Conservation (phyloP, 2,888 invertebrate species). For the Drosophila merina region DNA sequence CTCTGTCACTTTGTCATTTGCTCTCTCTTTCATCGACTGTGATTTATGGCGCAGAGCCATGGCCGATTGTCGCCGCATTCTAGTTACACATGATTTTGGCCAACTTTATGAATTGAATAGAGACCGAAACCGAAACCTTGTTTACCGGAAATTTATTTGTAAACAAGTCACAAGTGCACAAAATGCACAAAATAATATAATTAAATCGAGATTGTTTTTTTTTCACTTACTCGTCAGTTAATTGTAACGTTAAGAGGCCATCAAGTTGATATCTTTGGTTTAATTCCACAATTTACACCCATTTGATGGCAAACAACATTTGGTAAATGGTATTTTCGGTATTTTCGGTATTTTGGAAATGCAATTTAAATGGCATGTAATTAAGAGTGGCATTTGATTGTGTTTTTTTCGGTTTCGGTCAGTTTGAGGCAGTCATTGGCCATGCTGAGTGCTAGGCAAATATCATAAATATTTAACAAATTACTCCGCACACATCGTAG, state of each 20-base stretch:
- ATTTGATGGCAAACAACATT: not conserved
- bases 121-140: slow-evolving; percentile 19
- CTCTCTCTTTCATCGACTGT: slow-evolving; percentile 24
- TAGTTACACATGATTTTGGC: slow-evolving; percentile 37
- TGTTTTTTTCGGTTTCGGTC: slow-evolving; percentile 4
- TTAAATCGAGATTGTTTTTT: not conserved
- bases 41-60: slow-evolving; percentile 56
- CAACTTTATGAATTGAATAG: slow-evolving; percentile 32
- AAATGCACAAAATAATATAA: not conserved
- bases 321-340: slow-evolving; percentile 7
- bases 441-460: slow-evolving; percentile 32
- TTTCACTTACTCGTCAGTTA: not conserved
- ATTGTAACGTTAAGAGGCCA: slow-evolving; percentile 16
- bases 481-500: slow-evolving; percentile 16
- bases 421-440: slow-evolving; percentile 17
- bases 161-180: slow-evolving; percentile 27
- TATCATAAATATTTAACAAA: slow-evolving; percentile 49
- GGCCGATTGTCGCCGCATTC: slow-evolving; percentile 55
- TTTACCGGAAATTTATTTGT: slow-evolving; percentile 10
- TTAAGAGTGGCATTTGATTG: slow-evolving; percentile 30
- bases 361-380: slow-evolving; percentile 23
- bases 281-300: slow-evolving; percentile 3
- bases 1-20: not conserved
- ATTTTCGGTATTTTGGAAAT: not conserved
- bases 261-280: slow-evolving; percentile 5